Conservation (phyloP, 1,140 invertebrate genomes). For the Hyphantria cunea region DNA sequence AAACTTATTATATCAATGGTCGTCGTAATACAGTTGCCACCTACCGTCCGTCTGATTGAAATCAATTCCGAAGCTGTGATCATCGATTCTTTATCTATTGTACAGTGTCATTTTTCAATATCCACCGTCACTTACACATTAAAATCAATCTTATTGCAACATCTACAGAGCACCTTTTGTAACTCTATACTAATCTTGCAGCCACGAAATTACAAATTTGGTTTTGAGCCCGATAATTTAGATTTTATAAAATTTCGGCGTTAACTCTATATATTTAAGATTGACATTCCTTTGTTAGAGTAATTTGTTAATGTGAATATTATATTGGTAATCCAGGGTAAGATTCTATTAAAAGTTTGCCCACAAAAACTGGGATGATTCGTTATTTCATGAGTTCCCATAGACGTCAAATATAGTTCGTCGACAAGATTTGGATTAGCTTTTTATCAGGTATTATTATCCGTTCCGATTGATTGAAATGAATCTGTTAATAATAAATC, state of each 20-base stretch:
- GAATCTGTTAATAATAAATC: conserved; percentile 12
- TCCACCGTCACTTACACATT: not conserved
- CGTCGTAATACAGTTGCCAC: conserved; percentile 63
- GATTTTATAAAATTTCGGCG: not conserved
- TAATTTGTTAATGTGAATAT: not conserved
- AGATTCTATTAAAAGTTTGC: conserved; percentile 41
- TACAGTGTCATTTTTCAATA: conserved; percentile 29
- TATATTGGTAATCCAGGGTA: conserved; percentile 22
- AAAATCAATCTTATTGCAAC: not conserved
- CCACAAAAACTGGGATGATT: conserved; percentile 48
- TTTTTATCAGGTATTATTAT: conserved; percentile 46
- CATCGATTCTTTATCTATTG: conserved; percentile 59
- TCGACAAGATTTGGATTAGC: conserved; percentile 43
- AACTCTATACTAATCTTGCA: not conserved
- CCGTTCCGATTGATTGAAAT: conserved; percentile 39
- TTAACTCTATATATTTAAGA: not conserved
- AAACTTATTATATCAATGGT: conserved; percentile 2
- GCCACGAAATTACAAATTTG: not conserved
- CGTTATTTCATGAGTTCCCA: conserved; percentile 54
- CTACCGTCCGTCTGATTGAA: conserved; percentile 65
- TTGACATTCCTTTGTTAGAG: not conserved
- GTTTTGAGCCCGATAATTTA: conserved; percentile 1
- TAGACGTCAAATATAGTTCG: conserved; percentile 38
- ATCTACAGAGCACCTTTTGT: not conserved
- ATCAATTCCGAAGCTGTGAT: conserved; percentile 52